phyloP scores from a whole-genome alignment of 2,888 invertebrate species.

The Chrysotoxum bicinctum region DNA sequence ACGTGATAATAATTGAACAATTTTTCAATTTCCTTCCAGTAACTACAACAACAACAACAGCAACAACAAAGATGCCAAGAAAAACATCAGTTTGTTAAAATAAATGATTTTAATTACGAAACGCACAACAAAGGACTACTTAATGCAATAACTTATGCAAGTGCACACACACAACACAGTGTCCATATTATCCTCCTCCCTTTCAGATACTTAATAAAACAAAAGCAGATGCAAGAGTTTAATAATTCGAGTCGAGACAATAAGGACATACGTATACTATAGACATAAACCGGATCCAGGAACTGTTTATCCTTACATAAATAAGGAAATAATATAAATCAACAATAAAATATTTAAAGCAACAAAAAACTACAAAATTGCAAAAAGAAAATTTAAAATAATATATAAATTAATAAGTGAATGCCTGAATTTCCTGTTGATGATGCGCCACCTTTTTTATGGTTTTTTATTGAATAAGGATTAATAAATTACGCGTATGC shows the following conservation, averaged over 20 bases:
- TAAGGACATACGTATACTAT: neutral
- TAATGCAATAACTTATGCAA: conserved; percentile 62
- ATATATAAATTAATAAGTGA: conserved; percentile 41
- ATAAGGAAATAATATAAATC: conserved; percentile 24
- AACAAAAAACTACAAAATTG: conserved; percentile 5
- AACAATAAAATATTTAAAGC: conserved; percentile 12
- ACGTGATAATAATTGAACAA: conserved; percentile 39
- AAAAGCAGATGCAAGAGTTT: neutral
- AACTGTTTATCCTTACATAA: conserved; percentile 18
- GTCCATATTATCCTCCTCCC: neutral
- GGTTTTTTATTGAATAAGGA: conserved; percentile 33
- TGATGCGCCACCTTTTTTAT: conserved; percentile 22
- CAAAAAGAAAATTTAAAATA: conserved; percentile 24
- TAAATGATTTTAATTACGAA: conserved; percentile 54
- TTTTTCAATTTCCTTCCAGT: conserved; percentile 26
- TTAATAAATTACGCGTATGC: conserved; percentile 58
- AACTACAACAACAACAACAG: neutral
- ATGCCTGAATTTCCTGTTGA: conserved; percentile 35
- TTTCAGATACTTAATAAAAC: neutral
- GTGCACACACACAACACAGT: neutral
- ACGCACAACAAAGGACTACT: conserved; percentile 43
- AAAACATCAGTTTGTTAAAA: conserved; percentile 6
- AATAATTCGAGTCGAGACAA: conserved; percentile 29
- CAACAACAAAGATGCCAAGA: neutral
- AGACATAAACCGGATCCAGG: neutral